Conservation (phyloP, 2,113 vertebrate genomes). For the Thalassarche chlororhynchos region DNA sequence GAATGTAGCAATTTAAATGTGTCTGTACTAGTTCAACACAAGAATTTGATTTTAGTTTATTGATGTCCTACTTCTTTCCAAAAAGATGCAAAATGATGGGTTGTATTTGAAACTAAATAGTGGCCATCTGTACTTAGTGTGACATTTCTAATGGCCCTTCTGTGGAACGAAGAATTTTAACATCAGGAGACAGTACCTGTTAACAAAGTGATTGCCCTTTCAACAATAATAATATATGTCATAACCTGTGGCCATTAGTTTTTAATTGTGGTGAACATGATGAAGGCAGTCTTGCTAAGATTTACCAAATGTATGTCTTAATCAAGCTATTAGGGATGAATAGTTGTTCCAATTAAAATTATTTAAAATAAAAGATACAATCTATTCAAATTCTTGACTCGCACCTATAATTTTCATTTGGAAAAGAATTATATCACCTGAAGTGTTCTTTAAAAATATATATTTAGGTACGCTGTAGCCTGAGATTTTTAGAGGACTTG, state of each 20-base stretch:
- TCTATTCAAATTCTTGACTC: not conserved
- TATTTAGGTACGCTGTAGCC: not conserved
- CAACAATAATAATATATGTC: not conserved
- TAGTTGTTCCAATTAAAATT: not conserved
- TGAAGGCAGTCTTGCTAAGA: not conserved
- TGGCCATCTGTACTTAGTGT: not conserved
- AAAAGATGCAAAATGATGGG: not conserved
- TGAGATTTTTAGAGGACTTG: not conserved
- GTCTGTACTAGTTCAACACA: not conserved
- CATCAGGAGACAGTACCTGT: not conserved
- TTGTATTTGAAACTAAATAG: not conserved
- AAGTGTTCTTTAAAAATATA: too few species aligned
- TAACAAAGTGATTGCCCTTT: not conserved
- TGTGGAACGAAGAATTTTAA: not conserved
- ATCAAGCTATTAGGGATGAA: not conserved
- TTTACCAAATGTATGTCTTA: not conserved
- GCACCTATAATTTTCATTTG: not conserved
- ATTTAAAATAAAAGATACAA: not conserved
- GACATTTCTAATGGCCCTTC: not conserved
- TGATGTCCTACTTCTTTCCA: not conserved
- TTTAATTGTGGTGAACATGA: not conserved
- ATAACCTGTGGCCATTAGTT: not conserved
- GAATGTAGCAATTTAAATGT: not conserved
- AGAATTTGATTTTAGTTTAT: not conserved
- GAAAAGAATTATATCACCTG: not conserved